These are phyloP conservation scores for Oenanthe melanoleuca DNA, from an alignment of 2,113 vertebrate species.

Conservation along the genomic window DNA sequence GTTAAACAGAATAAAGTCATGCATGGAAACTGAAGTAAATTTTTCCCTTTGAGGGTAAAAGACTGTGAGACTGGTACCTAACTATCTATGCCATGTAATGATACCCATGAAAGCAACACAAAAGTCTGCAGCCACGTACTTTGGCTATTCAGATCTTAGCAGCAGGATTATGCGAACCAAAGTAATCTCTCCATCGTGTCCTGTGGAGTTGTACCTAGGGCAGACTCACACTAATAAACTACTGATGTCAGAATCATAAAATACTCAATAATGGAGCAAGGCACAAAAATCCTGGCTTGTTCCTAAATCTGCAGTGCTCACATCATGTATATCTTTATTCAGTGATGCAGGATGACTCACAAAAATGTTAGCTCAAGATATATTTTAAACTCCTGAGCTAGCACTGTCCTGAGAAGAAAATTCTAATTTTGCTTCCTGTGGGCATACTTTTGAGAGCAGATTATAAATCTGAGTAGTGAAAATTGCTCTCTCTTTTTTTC, in stretches of 20 bases:
- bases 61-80: neutral
- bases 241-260: neutral
- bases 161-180: neutral
- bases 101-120: neutral
- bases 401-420: constrained; percentile 50
- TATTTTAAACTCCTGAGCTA: constrained; percentile 53
- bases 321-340: constrained; percentile 45
- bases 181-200: neutral
- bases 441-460: constrained; percentile 38
- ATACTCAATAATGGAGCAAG: neutral
- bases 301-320: constrained; percentile 20
- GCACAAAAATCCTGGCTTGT: neutral
- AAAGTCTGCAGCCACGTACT: neutral
- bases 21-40: neutral
- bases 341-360: constrained; percentile 41
- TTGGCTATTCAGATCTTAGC: neutral
- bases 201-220: neutral
- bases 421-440: constrained; percentile 51
- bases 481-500: constrained; percentile 27
- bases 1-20: neutral
- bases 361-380: constrained; percentile 45
- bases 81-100: neutral
- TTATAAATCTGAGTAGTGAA: constrained; percentile 56
- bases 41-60: neutral
- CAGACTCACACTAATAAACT: neutral